phyloP scores from a whole-genome alignment of 2,113 vertebrate genomes.

The Motacilla tschutschensis region DNA sequence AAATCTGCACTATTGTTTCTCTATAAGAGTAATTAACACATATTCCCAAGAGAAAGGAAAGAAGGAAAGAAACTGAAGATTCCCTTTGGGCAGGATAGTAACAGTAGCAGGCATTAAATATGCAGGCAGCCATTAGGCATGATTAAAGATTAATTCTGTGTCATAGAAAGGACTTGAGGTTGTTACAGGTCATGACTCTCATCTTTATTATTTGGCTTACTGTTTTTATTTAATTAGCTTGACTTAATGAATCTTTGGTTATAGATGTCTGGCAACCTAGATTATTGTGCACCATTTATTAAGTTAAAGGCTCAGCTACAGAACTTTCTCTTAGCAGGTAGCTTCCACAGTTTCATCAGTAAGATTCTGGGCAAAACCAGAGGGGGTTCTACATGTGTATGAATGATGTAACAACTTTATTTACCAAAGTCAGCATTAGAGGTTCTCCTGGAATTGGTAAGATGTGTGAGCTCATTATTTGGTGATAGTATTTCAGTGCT shows the following conservation, averaged over 20 bases:
- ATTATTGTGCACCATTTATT: background rate
- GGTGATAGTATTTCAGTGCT: background rate
- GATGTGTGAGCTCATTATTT: background rate
- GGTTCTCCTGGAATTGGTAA: background rate
- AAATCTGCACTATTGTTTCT: conserved; percentile 49
- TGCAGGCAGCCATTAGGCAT: conserved; percentile 68
- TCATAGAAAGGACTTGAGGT: conserved; percentile 56
- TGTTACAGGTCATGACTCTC: conserved; percentile 67
- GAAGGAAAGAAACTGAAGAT: conserved; percentile 45
- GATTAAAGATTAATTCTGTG: conserved; percentile 78
- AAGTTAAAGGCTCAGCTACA: background rate
- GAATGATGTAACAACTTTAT: background rate
- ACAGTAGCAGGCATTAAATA: conserved; percentile 65
- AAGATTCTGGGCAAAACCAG: background rate
- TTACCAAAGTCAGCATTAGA: background rate
- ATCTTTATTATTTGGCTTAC: conserved; percentile 69
- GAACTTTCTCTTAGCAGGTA: background rate
- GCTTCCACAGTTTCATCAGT: background rate
- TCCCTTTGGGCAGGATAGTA: conserved; percentile 59
- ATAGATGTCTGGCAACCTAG: conserved; percentile 20
- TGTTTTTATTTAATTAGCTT: conserved; percentile 75
- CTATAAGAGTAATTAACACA: conserved; percentile 57
- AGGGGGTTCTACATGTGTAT: background rate
- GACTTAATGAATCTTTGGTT: conserved; percentile 65
- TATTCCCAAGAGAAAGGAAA: conserved; percentile 40